phyloP scores from a whole-genome alignment of 2,888 invertebrate genomes.

The Julus scanicus region DNA sequence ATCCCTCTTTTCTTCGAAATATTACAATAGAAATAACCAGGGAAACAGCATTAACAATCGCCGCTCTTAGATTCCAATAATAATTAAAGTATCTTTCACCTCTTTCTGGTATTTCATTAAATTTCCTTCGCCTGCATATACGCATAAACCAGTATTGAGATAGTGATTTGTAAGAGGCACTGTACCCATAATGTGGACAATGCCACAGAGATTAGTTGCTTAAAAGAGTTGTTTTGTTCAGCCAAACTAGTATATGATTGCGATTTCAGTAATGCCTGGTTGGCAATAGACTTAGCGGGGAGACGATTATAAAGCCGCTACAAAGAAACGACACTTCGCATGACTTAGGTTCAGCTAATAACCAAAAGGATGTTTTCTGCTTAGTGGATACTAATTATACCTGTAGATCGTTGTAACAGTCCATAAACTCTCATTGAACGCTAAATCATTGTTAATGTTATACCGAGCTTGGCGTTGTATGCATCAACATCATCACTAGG shows the following conservation, averaged over 20 bases:
- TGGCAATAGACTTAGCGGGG: background rate
- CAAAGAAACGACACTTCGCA: no score
- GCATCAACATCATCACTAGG: no score
- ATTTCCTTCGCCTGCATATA: background rate
- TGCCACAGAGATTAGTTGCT: background rate
- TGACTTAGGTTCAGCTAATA: no score
- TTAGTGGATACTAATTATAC: no score
- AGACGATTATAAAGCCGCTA: background rate
- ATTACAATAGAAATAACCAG: slow-evolving; percentile 9
- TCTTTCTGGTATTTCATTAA: background rate
- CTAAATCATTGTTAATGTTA: no score
- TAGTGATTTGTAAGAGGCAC: background rate
- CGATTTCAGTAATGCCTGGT: background rate
- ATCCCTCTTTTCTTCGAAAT: slow-evolving; percentile 6
- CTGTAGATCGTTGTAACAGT: no score
- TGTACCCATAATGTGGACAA: background rate
- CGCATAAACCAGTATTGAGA: background rate
- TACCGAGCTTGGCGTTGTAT: no score
- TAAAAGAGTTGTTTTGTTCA: background rate
- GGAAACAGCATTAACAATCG: slow-evolving; percentile 13
- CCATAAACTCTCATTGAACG: no score
- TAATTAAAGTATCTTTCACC: background rate
- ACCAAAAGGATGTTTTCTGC: no score
- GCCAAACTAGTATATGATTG: background rate
- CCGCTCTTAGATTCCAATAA: background rate